Conservation (phyloP, 2,113 vertebrate genomes). For the Aptenodytes patagonicus region DNA sequence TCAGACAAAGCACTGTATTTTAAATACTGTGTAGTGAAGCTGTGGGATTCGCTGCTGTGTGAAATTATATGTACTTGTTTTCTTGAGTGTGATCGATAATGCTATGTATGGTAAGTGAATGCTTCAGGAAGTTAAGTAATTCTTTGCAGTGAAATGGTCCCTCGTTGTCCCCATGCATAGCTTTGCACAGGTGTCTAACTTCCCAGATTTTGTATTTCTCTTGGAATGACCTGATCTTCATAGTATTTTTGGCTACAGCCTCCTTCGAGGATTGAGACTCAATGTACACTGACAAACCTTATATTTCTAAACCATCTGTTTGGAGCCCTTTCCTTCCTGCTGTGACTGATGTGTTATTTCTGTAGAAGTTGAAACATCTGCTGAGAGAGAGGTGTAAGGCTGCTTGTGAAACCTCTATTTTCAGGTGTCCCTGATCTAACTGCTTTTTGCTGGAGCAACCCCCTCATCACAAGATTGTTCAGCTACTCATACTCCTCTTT, state of each 20-base stretch:
- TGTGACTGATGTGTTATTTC: not conserved
- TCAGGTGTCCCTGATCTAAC: not conserved
- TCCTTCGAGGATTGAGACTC: not conserved
- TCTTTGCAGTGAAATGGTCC: not conserved
- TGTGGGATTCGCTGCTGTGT: not conserved
- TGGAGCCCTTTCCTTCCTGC: not conserved
- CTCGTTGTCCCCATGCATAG: accelerated
- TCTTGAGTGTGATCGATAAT: not conserved
- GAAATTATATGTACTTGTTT: not conserved
- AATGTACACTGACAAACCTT: not conserved
- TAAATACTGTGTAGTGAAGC: not conserved
- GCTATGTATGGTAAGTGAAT: not conserved
- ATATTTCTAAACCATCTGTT: not conserved
- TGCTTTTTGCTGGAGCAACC: not conserved
- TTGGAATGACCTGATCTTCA: not conserved
- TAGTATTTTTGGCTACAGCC: not conserved
- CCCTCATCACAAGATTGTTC: not conserved
- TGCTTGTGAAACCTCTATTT: not conserved
- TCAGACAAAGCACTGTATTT: not conserved
- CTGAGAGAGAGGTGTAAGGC: not conserved
- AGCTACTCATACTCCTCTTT: not conserved
- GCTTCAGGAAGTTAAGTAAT: not conserved
- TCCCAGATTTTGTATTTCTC: not conserved
- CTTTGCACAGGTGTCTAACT: not conserved
- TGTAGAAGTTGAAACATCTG: not conserved